phyloP scores from a whole-genome alignment of 2,797 vertebrate species.

The Gymnothorax reevesii region DNA sequence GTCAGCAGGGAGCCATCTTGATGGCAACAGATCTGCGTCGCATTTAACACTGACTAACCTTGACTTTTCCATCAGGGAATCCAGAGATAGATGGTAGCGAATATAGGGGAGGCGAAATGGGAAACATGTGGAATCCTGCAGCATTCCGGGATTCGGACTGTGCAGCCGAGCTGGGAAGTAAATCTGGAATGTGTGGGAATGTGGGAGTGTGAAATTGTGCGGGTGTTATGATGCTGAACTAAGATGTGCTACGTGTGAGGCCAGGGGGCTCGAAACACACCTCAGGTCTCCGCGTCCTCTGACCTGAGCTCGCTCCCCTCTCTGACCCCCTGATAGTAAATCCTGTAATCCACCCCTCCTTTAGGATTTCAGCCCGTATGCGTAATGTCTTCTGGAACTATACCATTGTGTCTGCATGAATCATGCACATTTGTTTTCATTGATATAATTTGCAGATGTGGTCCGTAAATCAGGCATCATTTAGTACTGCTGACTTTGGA shows the following conservation, averaged over 20 bases:
- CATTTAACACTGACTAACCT: not conserved
- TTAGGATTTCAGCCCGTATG: not conserved
- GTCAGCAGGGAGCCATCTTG: not conserved
- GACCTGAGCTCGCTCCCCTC: not conserved
- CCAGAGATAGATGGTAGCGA: not conserved
- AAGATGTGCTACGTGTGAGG: constrained; percentile 36
- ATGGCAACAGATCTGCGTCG: not conserved
- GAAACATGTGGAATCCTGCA: constrained; percentile 13
- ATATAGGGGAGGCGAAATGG: not conserved
- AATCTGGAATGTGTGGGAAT: constrained; percentile 65
- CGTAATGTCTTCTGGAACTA: not conserved
- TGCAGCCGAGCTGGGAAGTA: constrained; percentile 60
- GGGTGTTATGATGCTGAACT: constrained; percentile 56
- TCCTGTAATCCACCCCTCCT: not conserved
- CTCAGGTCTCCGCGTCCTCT: not conserved
- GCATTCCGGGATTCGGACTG: constrained; percentile 62
- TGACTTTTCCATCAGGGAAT: not conserved
- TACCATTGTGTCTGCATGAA: not conserved
- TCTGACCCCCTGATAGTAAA: constrained; percentile 2
- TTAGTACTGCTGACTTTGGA: not conserved
- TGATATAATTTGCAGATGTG: not conserved
- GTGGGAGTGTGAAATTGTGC: constrained; percentile 52
- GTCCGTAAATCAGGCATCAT: not conserved
- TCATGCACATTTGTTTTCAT: not conserved
- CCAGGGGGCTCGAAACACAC: not conserved